Evolutionary conservation across 2,113 vertebrate genomes (phyloP).

Genomic region (Mionectes macconnelli): DNA sequence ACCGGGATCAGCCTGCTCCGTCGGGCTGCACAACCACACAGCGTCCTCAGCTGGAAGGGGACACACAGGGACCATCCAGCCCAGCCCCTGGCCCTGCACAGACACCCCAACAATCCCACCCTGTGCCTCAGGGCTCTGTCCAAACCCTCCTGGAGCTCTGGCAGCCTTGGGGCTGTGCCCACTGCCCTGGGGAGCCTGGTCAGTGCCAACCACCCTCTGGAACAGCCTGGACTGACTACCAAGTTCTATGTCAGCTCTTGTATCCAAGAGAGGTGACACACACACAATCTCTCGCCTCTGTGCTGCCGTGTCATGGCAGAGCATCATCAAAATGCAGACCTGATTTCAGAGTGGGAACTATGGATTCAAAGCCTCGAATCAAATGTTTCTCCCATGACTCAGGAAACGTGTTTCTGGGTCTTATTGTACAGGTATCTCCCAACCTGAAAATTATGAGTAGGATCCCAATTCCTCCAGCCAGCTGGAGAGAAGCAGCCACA

Average conservation of each 20-base stretch:
- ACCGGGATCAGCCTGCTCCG: neutral
- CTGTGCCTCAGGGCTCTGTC: neutral
- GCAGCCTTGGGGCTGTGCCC: neutral
- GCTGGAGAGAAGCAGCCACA: neutral
- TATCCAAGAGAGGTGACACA: neutral
- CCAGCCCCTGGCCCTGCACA: neutral
- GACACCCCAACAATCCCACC: rapidly evolving
- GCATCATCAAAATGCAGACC: neutral
- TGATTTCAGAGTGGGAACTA: neutral
- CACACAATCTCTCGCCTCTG: neutral
- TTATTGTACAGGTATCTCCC: neutral
- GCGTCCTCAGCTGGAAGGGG: neutral
- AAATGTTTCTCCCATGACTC: neutral
- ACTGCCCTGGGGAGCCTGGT: neutral
- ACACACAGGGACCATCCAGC: rapidly evolving
- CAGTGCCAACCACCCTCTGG: neutral
- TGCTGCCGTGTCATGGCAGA: rapidly evolving
- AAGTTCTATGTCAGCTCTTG: neutral
- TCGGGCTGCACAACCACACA: neutral
- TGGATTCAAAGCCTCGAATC: neutral
- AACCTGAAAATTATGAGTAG: neutral
- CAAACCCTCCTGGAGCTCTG: neutral
- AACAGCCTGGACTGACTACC: neutral
- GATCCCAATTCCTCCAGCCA: neutral
- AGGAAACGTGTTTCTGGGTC: neutral